Evolutionary conservation across 1,140 invertebrate genomes (phyloP).

Genomic region (Drosophila orosa): DNA sequence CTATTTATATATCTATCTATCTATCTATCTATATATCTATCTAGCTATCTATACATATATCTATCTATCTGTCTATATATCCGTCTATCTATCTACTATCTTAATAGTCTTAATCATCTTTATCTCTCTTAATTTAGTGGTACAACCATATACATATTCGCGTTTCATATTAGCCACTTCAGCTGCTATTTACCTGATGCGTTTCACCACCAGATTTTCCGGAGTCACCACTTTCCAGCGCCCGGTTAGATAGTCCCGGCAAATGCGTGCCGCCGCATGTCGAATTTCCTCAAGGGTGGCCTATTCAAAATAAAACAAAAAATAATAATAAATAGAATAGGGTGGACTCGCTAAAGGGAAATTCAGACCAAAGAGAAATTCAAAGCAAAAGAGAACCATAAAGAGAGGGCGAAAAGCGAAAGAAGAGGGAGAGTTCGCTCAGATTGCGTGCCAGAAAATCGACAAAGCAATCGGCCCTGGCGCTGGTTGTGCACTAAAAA

Average conservation of each 20-base stretch:
- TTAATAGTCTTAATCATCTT: not conserved
- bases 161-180: not conserved
- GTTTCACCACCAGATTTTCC: slow-evolving; percentile 90
- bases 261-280: slow-evolving; percentile 92
- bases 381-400: not conserved
- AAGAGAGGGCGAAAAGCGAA: slow-evolving; percentile 8
- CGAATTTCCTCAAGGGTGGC: slow-evolving; percentile 88
- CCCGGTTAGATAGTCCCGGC: slow-evolving; percentile 93
- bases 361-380: not conserved
- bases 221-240: slow-evolving; percentile 93
- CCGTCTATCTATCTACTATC: no score
- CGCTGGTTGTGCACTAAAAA: slow-evolving; percentile 27
- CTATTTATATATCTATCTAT: no score
- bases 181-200: slow-evolving; percentile 88
- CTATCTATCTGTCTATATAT: no score
- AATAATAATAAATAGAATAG: slow-evolving; percentile 1
- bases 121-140: not conserved
- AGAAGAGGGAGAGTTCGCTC: slow-evolving; percentile 2
- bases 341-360: slow-evolving; percentile 1
- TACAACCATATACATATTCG: not conserved
- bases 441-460: slow-evolving; percentile 45
- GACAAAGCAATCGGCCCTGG: slow-evolving; percentile 53
- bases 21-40: no score
- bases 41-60: no score
- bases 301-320: slow-evolving; percentile 28